Conservation (phyloP, 2,113 vertebrate species). For the Craseonycteris thonglongyai region DNA sequence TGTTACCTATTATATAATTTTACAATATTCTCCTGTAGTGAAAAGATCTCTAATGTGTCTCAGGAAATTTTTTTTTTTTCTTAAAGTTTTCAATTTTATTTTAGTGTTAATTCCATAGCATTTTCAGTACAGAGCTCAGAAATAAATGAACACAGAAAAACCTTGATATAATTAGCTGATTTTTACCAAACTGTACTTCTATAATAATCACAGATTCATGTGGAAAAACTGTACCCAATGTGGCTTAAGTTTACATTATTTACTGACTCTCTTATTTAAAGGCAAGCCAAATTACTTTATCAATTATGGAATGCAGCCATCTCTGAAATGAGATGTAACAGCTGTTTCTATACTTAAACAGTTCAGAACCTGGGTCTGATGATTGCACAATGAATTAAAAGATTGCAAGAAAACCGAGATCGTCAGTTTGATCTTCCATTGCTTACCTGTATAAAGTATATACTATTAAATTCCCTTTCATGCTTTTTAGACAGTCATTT, state of each 20-base stretch:
- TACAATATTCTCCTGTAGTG: conserved; percentile 8
- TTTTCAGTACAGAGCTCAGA: conserved; percentile 35
- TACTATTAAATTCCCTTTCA: background rate
- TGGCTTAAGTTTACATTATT: conserved; percentile 55
- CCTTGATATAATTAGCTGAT: conserved; percentile 29
- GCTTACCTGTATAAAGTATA: background rate
- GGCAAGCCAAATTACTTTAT: conserved; percentile 32
- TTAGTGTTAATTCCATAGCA: conserved; percentile 47
- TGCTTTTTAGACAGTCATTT: background rate
- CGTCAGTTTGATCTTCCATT: background rate
- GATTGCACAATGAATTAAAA: background rate
- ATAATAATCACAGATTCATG: background rate
- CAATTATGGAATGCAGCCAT: conserved; percentile 28
- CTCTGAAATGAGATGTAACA: conserved; percentile 12
- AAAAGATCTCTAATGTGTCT: conserved; percentile 58
- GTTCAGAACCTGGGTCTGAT: background rate
- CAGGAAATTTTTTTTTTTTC: conserved; percentile 59
- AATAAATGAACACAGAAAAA: conserved; percentile 35
- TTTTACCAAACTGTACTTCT: background rate
- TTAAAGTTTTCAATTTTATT: conserved; percentile 57
- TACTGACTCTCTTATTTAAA: conserved; percentile 44
- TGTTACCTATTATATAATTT: conserved; percentile 53
- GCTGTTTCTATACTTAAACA: background rate
- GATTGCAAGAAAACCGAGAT: background rate
- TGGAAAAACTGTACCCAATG: background rate